phyloP scores from a whole-genome alignment of 2,888 invertebrate species.

The Synanthedon myopaeformis region DNA sequence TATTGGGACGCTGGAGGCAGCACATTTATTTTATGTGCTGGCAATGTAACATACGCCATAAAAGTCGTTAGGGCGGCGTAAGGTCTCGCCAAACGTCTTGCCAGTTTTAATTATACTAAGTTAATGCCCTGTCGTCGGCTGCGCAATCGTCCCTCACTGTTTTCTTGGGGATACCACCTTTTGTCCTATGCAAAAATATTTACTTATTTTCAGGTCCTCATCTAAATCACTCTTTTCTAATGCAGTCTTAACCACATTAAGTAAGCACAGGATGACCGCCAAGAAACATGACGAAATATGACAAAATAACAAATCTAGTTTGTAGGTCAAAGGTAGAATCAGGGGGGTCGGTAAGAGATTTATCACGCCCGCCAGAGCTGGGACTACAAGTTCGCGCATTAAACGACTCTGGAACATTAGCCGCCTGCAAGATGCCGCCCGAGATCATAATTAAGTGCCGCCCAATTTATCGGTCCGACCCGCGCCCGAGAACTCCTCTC shows the following conservation, averaged over 20 bases:
- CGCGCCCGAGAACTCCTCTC: constrained; percentile 61
- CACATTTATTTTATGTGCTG: constrained; percentile 69
- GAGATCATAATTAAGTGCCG: constrained; percentile 71
- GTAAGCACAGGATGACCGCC: too few species aligned
- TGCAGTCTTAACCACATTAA: too few species aligned
- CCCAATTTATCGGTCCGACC: constrained; percentile 70
- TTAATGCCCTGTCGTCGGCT: constrained; percentile 36
- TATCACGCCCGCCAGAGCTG: constrained; percentile 64
- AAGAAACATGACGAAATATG: too few species aligned
- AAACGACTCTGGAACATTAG: constrained; percentile 69
- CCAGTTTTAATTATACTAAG: constrained; percentile 66
- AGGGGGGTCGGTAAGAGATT: constrained; percentile 54
- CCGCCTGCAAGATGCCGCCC: constrained; percentile 69
- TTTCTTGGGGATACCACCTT: too few species aligned
- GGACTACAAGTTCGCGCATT: constrained; percentile 69
- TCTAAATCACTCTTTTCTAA: too few species aligned
- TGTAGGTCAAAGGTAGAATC: background rate
- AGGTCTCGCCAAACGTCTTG: constrained; percentile 68
- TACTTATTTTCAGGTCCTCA: too few species aligned
- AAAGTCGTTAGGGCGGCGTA: constrained; percentile 69
- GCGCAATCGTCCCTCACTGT: too few species aligned
- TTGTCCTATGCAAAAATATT: too few species aligned
- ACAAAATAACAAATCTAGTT: too few species aligned
- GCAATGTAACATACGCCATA: constrained; percentile 70
- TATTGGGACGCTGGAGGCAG: constrained; percentile 56